Evolutionary conservation across 1,140 invertebrate genomes (phyloP), one percentile per base, ranked within the genome.

Genomic region (Leptinotarsa texana): DNA sequence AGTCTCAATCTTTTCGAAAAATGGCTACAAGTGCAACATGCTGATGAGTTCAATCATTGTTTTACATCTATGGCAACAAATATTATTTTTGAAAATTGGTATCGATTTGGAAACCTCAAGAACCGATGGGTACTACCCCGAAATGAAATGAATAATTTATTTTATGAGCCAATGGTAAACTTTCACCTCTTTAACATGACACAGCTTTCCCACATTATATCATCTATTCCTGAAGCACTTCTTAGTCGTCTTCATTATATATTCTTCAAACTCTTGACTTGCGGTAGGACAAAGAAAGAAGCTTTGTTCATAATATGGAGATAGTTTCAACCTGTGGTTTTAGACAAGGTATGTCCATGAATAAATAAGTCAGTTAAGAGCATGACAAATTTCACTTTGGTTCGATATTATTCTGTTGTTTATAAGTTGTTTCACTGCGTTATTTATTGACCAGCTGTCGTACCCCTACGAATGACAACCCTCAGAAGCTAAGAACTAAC

Each of bases 211-310:
- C 63, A 65, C 11, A 65, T 65, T 21, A 24, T 65, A 65, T 24
- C 11, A 65, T 65, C 15, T 65, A 65, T 65, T 65, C 63, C 63
- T n/a, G 63, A 65, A 65, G 18, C 63, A 65, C 18, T 65, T 65
- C 63, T 65, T 65, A 21, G 2, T 65, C 24, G 63, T 24, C 18
- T 65, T 65, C 63, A 65, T 65, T 6, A 65, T 65, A 65, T 24
- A 65, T 21, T 65, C 15, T 65, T 65, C 63, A 65, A 65, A 24
- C 63, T 65, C n/a, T 22, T 65, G 24, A 65, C 63, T 65, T 21
- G 8, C n/a, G 51, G 3, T 57, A 13, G 15, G 11, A 57, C 51
- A 57, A n/a, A 51, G 49, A 57, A 57, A 57, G 4, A 57, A 57
- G 51, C 51, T 3, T 5, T 57, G 15, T 6, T 57, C 51, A 57